Base-by-base conservation (phyloP, 2,113 vertebrate genomes). In the Poecile atricapillus region DNA sequence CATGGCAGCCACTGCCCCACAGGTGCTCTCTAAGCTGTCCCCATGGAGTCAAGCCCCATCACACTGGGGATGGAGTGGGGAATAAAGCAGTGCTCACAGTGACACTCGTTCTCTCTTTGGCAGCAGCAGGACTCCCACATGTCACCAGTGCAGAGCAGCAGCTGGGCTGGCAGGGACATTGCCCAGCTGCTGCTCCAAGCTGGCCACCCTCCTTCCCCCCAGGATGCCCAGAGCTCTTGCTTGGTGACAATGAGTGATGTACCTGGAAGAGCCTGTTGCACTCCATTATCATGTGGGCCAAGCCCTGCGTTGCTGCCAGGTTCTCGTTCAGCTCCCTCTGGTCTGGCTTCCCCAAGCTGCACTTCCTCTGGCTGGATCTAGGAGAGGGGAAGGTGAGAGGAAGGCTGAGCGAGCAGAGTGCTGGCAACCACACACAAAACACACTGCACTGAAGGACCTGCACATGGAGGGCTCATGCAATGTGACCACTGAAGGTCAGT, bases 281-380 rank as follows among this genome's bases (percentile, higher is more conserved):
- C 95, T 99, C 98, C 2, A 94, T 97, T 73, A 99, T 98, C 99
- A 99, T 99, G 87, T 97, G 97, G 25, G 98, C 98, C 93, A 99
- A 85, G 28, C 98, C 98, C 89, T 99, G 98, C 0, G 98, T 98
- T n/a, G 99, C 99, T 17, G 99, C 99, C 65, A 99, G 90, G 91
- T 98, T 99, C 96, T 99, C 99, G 18, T 83, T 99, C 53, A 99
- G 97, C 92, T 99, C 99, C 68, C 98, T 97, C 97, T 99, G 98
- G 90, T 99, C 98, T 2, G 99, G 98, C 30, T 98, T 98, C 39
- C 98, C 98, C 76, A 98, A 43, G 90, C 98, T 98, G 97, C 97
- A 97, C 93, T 99, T 99, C 97, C 98, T 98, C 86, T 98, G 98
- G 39, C 97, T 95, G 5, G 97, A 96, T 79, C 98, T 99, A 24